Percentiles rank a stretch among this genome's conserved stretches.
Evolutionary conservation across 2,113 vertebrate species (phyloP).

Genomic region (Rhineura floridana): DNA sequence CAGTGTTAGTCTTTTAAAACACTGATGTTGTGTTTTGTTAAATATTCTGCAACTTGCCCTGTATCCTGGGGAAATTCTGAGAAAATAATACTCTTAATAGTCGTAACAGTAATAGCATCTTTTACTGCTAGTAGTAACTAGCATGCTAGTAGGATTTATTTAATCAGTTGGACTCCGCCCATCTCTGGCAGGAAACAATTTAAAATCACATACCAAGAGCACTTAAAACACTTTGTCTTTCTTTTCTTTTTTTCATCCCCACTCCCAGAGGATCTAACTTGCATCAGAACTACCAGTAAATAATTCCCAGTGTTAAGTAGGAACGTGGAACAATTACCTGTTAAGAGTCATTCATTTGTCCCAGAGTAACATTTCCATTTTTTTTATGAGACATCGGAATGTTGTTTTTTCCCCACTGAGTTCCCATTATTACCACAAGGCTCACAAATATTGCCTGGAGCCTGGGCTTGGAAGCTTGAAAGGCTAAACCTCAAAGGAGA

Average conservation of each 20-base stretch:
- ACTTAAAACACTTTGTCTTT: neutral
- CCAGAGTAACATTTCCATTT: neutral
- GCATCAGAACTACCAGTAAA: neutral
- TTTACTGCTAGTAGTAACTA: neutral
- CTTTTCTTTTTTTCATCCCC: neutral
- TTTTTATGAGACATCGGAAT: conserved; percentile 16
- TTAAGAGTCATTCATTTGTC: conserved; percentile 12
- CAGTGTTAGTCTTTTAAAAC: neutral
- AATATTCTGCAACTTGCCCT: neutral
- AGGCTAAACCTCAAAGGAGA: conserved; percentile 35
- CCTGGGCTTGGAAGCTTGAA: conserved; percentile 18
- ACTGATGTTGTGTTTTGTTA: neutral
- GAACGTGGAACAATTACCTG: neutral
- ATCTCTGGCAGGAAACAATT: neutral
- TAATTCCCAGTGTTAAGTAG: neutral
- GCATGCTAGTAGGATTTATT: neutral
- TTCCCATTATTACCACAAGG: neutral
- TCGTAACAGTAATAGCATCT: neutral
- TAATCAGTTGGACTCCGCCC: neutral
- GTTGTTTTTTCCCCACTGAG: neutral
- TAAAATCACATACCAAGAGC: neutral
- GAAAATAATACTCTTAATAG: neutral
- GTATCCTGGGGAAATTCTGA: neutral
- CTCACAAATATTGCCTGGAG: conserved; percentile 42
- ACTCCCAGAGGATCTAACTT: neutral